Percentiles rank a stretch among this genome's conserved stretches.
phyloP scores from a whole-genome alignment of 1,140 invertebrate species.

The Penaeus chinensis region DNA sequence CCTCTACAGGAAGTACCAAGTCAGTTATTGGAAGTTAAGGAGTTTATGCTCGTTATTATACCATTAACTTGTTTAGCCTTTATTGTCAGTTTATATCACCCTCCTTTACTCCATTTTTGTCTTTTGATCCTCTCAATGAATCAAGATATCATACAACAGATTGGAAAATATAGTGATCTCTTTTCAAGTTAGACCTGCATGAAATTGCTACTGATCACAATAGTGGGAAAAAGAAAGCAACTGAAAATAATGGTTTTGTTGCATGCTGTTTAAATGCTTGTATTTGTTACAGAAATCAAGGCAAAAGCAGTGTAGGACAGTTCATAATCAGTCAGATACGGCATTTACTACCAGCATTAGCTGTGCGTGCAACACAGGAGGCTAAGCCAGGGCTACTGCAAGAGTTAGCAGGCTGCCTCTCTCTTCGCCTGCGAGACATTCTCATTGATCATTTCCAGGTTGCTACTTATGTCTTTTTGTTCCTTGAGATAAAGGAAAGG shows the following conservation, averaged over 20 bases:
- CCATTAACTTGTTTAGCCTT: too few species aligned
- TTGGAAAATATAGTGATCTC: too few species aligned
- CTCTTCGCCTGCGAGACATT: conserved; percentile 43
- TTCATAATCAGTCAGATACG: conserved; percentile 43
- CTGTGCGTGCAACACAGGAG: conserved; percentile 41
- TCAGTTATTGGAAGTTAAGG: not conserved
- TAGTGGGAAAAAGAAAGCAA: too few species aligned
- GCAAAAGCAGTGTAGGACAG: conserved; percentile 13
- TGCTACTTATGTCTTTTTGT: too few species aligned
- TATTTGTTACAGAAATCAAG: conserved; percentile 12
- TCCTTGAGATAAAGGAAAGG: not conserved
- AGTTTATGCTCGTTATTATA: too few species aligned
- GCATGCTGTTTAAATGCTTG: not conserved
- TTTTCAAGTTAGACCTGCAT: too few species aligned
- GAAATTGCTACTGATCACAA: too few species aligned
- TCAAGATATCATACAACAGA: too few species aligned
- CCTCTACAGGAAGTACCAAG: not conserved
- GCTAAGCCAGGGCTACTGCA: conserved; percentile 36
- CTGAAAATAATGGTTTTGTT: too few species aligned
- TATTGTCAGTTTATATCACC: too few species aligned
- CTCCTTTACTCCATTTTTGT: too few species aligned
- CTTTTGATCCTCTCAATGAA: too few species aligned
- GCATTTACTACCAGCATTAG: conserved; percentile 49
- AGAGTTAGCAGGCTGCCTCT: conserved; percentile 44
- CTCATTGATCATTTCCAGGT: conserved; percentile 59